Base-by-base conservation (phyloP, 2,888 invertebrate genomes). In the Allolobophora icterica region DNA sequence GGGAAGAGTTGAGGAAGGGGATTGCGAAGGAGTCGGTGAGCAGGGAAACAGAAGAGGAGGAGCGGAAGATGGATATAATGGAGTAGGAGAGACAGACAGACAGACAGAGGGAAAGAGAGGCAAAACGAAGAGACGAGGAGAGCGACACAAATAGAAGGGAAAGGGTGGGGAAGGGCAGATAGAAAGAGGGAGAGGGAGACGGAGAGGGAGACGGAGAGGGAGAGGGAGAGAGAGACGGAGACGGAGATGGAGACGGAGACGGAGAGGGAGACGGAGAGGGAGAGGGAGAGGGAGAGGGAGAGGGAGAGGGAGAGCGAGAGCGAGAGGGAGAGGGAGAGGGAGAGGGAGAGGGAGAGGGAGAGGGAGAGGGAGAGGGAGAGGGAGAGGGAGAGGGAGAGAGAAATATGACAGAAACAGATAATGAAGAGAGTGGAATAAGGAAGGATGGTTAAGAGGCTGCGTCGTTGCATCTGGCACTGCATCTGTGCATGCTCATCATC, bases 1-100 rank as follows among this genome's bases (percentile, higher is more conserved):
- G 30, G 89, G 38, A 38, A 89, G 89, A 89, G 89, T 6, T 24
- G 38, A 38, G 38, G 87, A 87, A 38, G 38, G 87, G 38, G 87
- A 35, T 21, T 35, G 87, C 4, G 87, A 87, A 38, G n/a, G 19
- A 87, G 87, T 35, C 33, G 38, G 15, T 35, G 87, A 87, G 34
- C 0, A 24, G 24, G 87, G 87, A 24, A 24, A n/a, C n/a, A n/a
- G 71, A n/a, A 71, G n/a, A n/a, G 71, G 52, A n/a, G 71, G 71
- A 71, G 71, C n/a, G 17, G n/a, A 8, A 71, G n/a, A n/a, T 1
- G 8, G 71, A 71, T 3, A 71, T 30, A 71, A 87, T 34, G 24
- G 87, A 87, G 35, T 35, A 6, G 21, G 34, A 35, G n/a, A 35
- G 87, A 87, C 6, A 87, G 34, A 87, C 21, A 84, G 33, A 15